These are phyloP conservation scores for Philereme vetulata DNA, from an alignment of 2,888 invertebrate species.

Conservation along the genomic window DNA sequence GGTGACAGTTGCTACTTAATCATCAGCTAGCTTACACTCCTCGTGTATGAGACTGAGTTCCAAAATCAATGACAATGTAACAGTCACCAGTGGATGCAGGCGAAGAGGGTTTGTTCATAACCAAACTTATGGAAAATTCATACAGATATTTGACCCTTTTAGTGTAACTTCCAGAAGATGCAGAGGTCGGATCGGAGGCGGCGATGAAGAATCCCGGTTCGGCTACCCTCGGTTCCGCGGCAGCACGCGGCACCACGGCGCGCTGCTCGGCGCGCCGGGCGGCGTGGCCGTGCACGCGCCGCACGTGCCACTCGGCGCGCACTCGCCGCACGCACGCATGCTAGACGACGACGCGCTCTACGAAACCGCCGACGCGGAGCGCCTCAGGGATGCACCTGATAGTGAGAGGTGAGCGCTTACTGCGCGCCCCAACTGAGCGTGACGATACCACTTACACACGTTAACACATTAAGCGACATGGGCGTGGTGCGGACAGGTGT, in stretches of 20 bases:
- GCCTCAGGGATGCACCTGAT: conserved; percentile 90
- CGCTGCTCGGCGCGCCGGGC: conserved; percentile 70
- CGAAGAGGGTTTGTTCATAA: no score
- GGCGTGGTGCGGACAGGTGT: no score
- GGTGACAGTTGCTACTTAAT: no score
- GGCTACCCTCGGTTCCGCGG: conserved; percentile 86
- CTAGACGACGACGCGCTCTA: conserved; percentile 93
- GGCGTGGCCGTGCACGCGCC: conserved; percentile 60
- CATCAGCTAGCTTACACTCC: no score
- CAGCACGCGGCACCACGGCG: conserved; percentile 61
- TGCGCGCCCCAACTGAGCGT: no score
- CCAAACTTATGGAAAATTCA: no score
- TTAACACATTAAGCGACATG: no score
- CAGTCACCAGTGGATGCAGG: no score
- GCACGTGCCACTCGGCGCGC: conserved; percentile 71
- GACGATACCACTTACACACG: no score
- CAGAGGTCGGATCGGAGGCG: conserved; percentile 62
- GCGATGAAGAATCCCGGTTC: conserved; percentile 89
- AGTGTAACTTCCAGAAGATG: conserved; percentile 73
- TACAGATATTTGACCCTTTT: background rate
- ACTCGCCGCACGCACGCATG: conserved; percentile 70
- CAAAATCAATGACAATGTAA: no score
- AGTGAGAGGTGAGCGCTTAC: conserved; percentile 90
- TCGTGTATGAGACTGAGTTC: no score
- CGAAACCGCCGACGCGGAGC: conserved; percentile 91